A percentile compares a stretch with the other conserved stretches of the same genome.
phyloP scores from a whole-genome alignment of 2,888 invertebrate genomes.

The Lypha dubia region DNA sequence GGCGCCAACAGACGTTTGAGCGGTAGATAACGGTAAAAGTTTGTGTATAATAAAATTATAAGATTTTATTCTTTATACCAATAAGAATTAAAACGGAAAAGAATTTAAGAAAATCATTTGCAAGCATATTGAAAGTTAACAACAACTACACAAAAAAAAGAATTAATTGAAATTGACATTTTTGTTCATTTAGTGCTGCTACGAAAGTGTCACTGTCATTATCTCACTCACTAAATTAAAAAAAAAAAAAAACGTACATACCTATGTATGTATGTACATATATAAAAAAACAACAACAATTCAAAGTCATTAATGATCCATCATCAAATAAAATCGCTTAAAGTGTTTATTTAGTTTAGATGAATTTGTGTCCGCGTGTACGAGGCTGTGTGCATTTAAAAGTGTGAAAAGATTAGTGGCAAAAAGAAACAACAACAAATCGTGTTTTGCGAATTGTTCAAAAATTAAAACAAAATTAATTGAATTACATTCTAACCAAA shows the following conservation, averaged over 20 bases:
- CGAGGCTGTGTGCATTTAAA: slow-evolving; percentile 6
- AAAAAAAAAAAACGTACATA: slow-evolving; percentile 20
- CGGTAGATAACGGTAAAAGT: slow-evolving; percentile 52
- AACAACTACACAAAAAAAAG: slow-evolving; percentile 15
- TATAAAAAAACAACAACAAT: slow-evolving; percentile 32
- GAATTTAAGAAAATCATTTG: slow-evolving; percentile 39
- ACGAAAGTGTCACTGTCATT: slow-evolving; percentile 62
- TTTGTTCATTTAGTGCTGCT: slow-evolving; percentile 41
- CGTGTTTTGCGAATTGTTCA: slow-evolving; percentile 25
- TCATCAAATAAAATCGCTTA: slow-evolving; percentile 54
- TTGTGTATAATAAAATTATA: slow-evolving; percentile 26
- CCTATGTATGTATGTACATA: too few species aligned
- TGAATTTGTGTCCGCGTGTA: background rate
- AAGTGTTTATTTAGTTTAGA: slow-evolving; percentile 29
- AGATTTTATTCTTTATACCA: slow-evolving; percentile 44
- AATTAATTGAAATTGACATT: slow-evolving; percentile 50
- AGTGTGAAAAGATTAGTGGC: slow-evolving; percentile 53
- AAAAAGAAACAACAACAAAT: slow-evolving; percentile 29
- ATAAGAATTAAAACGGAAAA: slow-evolving; percentile 55
- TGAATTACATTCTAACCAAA: slow-evolving; percentile 39
- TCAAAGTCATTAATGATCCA: slow-evolving; percentile 66
- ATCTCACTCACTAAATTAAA: slow-evolving; percentile 45
- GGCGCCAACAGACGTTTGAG: slow-evolving; percentile 79
- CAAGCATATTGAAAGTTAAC: slow-evolving; percentile 35
- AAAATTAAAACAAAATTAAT: slow-evolving; percentile 16